These are phyloP conservation scores for Cheilosia grossa DNA, from an alignment of 2,888 invertebrate genomes.

Conservation along the genomic window DNA sequence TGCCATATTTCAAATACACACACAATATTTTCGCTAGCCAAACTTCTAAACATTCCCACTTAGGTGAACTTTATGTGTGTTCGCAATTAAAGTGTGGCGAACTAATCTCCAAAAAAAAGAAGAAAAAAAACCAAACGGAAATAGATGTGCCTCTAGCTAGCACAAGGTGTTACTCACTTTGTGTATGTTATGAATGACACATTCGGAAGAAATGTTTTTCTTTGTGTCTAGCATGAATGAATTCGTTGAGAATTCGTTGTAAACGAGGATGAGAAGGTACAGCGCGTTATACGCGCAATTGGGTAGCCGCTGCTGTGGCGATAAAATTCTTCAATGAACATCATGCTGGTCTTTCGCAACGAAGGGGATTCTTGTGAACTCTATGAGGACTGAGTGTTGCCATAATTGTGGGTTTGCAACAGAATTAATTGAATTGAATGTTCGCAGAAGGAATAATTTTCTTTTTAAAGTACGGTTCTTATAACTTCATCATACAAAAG, in stretches of 20 bases:
- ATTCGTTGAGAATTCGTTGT: constrained; percentile 64
- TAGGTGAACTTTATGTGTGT: neutral
- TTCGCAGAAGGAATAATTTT: no score
- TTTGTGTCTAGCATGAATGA: constrained; percentile 60
- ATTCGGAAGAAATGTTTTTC: constrained; percentile 49
- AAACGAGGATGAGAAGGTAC: constrained; percentile 1
- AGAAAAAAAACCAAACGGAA: constrained; percentile 22
- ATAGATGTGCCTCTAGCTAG: constrained; percentile 31
- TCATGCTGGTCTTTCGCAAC: constrained; percentile 44
- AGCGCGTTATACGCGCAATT: constrained; percentile 7
- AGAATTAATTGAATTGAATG: neutral
- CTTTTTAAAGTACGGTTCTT: no score
- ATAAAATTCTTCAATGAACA: constrained; percentile 61
- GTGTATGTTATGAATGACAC: constrained; percentile 44
- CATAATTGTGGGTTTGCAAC: neutral
- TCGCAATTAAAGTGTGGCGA: constrained; percentile 15
- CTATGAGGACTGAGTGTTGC: neutral
- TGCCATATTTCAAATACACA: no score
- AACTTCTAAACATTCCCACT: neutral
- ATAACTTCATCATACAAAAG: no score
- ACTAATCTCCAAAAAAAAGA: constrained; percentile 19
- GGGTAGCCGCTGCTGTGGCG: constrained; percentile 31
- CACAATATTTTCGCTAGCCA: neutral
- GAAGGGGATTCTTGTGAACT: constrained; percentile 20
- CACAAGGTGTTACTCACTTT: constrained; percentile 64